Evolutionary conservation across 2,797 vertebrate genomes (phyloP).

Genomic region (Brachymystax lenok): DNA sequence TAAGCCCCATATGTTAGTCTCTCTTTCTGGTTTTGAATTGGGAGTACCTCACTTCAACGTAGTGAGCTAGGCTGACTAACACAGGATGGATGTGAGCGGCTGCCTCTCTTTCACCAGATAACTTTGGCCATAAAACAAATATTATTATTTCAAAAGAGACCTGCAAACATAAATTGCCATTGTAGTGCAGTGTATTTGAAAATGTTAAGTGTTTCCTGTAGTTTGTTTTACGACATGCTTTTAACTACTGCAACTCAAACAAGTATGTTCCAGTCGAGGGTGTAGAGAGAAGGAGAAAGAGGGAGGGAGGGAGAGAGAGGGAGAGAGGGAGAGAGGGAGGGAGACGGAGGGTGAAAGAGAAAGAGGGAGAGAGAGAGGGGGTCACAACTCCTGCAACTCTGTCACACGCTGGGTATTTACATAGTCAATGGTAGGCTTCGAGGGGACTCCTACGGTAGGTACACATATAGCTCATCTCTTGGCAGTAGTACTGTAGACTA

Average conservation of each 20-base stretch:
- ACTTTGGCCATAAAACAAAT: slow-evolving; percentile 37
- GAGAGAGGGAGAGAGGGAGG: background rate
- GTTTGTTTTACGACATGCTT: slow-evolving; percentile 32
- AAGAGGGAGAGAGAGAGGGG: background rate
- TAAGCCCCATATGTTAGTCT: background rate
- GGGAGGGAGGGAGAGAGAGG: background rate
- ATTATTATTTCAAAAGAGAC: slow-evolving; percentile 37
- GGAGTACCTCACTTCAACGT: background rate
- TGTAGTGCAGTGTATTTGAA: slow-evolving; percentile 25
- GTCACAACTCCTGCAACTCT: no score
- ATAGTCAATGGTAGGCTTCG: no score
- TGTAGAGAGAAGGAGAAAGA: background rate
- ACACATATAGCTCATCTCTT: no score
- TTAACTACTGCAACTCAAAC: slow-evolving; percentile 31
- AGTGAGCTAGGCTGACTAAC: background rate
- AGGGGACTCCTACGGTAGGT: no score
- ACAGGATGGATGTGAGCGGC: background rate
- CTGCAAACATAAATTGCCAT: slow-evolving; percentile 26
- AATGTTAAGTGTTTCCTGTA: slow-evolving; percentile 32
- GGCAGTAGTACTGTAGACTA: no score
- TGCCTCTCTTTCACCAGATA: slow-evolving; percentile 9
- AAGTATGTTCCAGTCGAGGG: slow-evolving; percentile 29
- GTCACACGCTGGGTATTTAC: no score
- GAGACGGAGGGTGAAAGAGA: background rate
- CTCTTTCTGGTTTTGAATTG: slow-evolving; percentile 9